Base-by-base conservation (phyloP, 2,797 vertebrate genomes). In the Myotis pilosus region DNA sequence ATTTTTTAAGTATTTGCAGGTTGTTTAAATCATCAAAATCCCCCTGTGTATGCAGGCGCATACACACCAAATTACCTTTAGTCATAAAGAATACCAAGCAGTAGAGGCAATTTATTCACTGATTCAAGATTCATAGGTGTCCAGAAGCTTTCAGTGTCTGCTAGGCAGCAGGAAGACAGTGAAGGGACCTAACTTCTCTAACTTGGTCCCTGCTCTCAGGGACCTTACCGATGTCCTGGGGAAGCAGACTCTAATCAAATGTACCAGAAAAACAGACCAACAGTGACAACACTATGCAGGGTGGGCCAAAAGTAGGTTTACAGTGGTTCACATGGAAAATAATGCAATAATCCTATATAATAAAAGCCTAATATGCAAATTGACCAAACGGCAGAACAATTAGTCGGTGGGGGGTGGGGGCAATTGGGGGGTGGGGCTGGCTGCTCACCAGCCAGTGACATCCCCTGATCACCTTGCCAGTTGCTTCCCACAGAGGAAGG, bases 61-160 rank as follows among this genome's bases (percentile, higher is more conserved):
- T 28, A 87, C 49, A 95, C 28, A 83, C 23, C 57, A 33, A 89
- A 87, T 90, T 93, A 90, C n/a, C 12, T 85, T 93, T 85, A 89
- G 68, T 60, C 71, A 95, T 86, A 94, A 96, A 92, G 41, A 92
- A 92, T 93, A 91, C 66, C 89, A 96, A 97, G 88, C 87, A 92
- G 51, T 79, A 71, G 74, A 57, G 8, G 47, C 33, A 72, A 86
- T 69, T 55, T 93, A 86, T 90, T 82, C 28, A 53, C 79, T 95
- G 75, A 89, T 51, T 66, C 47, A 55, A 90, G 51, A 82, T 83
- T 74, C 41, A 64, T 62, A 28, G 57, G 30, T 47, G 3, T 72
- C 1, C 7, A 87, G 19, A 87, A 89, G 12, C 12, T 88, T 80
- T 60, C 55, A 6, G 3, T 2, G 19, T 90, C 33, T 62, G 3